These are phyloP conservation scores for Ammodytes marinus DNA, from an alignment of 2,113 vertebrate species.

Conservation along the genomic window DNA sequence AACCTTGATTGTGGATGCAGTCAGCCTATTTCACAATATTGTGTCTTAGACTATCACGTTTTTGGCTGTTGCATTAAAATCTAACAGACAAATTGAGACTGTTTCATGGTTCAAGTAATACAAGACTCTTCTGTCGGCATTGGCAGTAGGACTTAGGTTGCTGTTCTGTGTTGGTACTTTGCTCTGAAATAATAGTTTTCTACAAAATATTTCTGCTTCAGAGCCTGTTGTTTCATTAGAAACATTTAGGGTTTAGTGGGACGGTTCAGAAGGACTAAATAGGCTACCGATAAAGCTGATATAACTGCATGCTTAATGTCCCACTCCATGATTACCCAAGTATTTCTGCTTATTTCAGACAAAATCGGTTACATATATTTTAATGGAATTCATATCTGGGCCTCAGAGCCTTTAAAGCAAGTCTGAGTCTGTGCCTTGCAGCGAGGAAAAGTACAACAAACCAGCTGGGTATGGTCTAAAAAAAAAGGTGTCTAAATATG, in stretches of 20 bases:
- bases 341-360: conserved; percentile 41
- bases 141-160: not conserved
- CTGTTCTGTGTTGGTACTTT: not conserved
- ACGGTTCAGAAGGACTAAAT: conserved; percentile 28
- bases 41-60: not conserved
- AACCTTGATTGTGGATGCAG: conserved; percentile 36
- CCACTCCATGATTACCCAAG: conserved; percentile 13
- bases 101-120: not conserved
- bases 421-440: conserved; percentile 15
- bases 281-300: conserved; percentile 14
- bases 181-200: conserved; percentile 6
- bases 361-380: conserved; percentile 46
- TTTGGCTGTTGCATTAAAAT: not conserved
- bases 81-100: not conserved
- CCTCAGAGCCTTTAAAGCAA: conserved; percentile 32
- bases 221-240: conserved; percentile 25
- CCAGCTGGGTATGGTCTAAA: not conserved
- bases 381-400: conserved; percentile 41
- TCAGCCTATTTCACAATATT: conserved; percentile 32
- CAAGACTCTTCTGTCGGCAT: not conserved
- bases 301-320: conserved; percentile 34
- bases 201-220: conserved; percentile 14
- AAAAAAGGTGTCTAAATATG: conserved; percentile 23
- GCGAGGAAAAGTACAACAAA: conserved; percentile 30
- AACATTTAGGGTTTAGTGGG: conserved; percentile 9